A percentile compares a stretch with the other conserved stretches of the same genome.
Conservation (phyloP, 2,888 invertebrate species). For the Leistus spinibarbis region DNA sequence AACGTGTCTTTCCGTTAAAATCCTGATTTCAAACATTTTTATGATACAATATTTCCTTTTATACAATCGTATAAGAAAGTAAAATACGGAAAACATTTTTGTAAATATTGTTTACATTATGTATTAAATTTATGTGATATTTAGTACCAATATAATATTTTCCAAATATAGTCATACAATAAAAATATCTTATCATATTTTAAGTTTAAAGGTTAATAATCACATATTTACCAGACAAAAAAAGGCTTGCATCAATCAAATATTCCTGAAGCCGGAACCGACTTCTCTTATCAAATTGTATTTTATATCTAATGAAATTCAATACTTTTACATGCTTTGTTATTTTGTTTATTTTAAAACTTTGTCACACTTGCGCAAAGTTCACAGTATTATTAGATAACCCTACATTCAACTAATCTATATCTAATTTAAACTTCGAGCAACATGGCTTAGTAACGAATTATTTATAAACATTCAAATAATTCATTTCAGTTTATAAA, state of each 20-base stretch:
- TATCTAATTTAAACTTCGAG: background rate
- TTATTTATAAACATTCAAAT: background rate
- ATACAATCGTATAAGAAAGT: no score
- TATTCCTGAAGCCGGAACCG: background rate
- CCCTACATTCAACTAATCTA: background rate
- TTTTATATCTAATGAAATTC: background rate
- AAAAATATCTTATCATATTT: no score
- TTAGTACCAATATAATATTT: no score
- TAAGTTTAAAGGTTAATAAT: background rate
- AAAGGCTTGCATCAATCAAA: no score
- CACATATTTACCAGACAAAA: background rate
- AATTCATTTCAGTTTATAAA: background rate
- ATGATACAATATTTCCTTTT: no score
- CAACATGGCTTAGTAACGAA: background rate
- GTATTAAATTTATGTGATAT: no score
- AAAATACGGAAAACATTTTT: no score
- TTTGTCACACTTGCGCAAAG: background rate
- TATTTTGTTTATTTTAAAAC: background rate
- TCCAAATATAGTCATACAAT: no score
- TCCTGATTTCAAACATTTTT: no score
- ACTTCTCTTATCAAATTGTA: background rate
- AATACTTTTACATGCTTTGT: background rate
- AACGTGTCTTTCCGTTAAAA: no score
- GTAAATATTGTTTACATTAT: no score
- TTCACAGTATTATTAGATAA: background rate